Evolutionary conservation across 2,113 vertebrate species (phyloP).

Genomic region (Collichthys lucidus): DNA sequence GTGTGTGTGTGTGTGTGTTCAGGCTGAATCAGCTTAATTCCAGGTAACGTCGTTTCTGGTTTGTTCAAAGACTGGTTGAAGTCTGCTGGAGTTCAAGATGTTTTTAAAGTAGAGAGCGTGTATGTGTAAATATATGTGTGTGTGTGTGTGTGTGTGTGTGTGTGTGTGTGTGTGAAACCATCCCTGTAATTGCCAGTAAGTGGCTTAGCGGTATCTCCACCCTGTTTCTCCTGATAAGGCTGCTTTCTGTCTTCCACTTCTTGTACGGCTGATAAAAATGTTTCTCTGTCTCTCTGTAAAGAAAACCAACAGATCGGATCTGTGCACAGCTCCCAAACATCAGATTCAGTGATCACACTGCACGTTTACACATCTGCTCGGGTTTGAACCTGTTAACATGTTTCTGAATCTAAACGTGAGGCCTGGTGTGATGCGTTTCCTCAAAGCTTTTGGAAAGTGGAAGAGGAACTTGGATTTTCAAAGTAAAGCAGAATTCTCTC

Average conservation of each 20-base stretch:
- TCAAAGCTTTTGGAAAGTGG: too few relatives aligned
- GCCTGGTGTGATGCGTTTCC: too few relatives aligned
- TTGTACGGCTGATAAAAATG: constrained; percentile 39
- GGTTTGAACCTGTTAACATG: background rate
- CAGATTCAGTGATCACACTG: background rate
- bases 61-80: constrained; percentile 22
- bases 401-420: background rate
- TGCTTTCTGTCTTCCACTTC: constrained; percentile 23
- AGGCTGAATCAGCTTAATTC: too few relatives aligned
- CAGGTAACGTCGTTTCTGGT: constrained; percentile 2
- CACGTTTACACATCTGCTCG: background rate
- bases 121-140: background rate
- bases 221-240: constrained; percentile 61
- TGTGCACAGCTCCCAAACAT: background rate
- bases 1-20: background rate
- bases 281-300: constrained; percentile 12
- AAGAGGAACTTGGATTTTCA: too few relatives aligned
- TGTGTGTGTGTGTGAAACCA: constrained; percentile 24
- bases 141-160: constrained; percentile 8
- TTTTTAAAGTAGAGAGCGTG: constrained; percentile 7
- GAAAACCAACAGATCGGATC: background rate
- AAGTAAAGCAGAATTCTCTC: too few relatives aligned
- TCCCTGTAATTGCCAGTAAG: constrained; percentile 64
- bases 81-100: constrained; percentile 49
- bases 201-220: constrained; percentile 58